Base-by-base conservation (phyloP, 2,888 invertebrate genomes). In the Thera obeliscata region DNA sequence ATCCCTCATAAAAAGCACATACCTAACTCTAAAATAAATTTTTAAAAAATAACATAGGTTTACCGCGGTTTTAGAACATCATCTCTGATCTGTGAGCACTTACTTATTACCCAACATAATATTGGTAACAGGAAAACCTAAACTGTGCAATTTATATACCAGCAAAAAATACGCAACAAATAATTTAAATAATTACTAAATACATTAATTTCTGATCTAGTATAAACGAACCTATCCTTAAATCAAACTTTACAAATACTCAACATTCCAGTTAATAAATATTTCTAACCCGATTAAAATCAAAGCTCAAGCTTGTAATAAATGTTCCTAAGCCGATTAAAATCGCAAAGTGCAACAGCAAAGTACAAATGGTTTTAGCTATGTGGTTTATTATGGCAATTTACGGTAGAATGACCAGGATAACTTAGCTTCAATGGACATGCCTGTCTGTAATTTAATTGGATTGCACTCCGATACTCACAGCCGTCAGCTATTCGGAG, bases 351-450 rank as follows among this genome's bases (percentile, higher is more conserved):
- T 63, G 36, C 43, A 56, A 60, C 33, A 56, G 41, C 35, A 36
- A 61, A 56, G 33, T 60, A 65, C 56, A 60, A 60, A 55, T 46
- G 58, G 35, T 46, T 64, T 36, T 66, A 61, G 12, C 56, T 22
- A 61, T 41, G 56, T 43, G 57, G n/a, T 62, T 57, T 61, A 61
- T 4, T 61, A 56, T n/a, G 52, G 64, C 70, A 70, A 80, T 81
- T 81, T 78, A 79, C 73, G 78, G 66, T 83, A 85, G 82, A 78
- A 72, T 79, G 78, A 57, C 81, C 77, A 83, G 79, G 76, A 77
- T 77, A 71, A 69, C 69, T 65, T 46, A 62, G 68, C 70, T 70
- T 64, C 69, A 50, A 3, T 56, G 77, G 80, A 80, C 74, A 72
- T 56, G 59, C n/a, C 58, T 52, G 56, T 61, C 60, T 50, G 46